Evolutionary conservation across 2,888 invertebrate genomes (phyloP).

Genomic region (Scaptomyza caliginosa): DNA sequence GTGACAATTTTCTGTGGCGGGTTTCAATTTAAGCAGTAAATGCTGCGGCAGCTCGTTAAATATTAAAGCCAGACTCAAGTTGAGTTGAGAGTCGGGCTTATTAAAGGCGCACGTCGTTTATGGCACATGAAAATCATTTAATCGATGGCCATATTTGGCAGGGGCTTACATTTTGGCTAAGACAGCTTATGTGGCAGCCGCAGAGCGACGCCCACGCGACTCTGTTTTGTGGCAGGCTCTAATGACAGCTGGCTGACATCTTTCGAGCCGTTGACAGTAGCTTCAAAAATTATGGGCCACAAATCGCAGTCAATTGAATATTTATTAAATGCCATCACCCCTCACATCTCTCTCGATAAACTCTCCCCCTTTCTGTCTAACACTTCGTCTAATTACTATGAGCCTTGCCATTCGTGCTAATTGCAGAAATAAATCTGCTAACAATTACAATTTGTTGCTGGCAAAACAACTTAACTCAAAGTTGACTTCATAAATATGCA

Average conservation of each 20-base stretch:
- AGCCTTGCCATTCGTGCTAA: conserved; percentile 48
- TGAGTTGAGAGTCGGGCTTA: conserved; percentile 68
- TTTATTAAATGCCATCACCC: conserved; percentile 57
- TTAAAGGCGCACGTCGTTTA: conserved; percentile 79
- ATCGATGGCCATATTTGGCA: conserved; percentile 77
- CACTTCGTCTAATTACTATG: conserved; percentile 60
- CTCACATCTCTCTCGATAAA: not conserved
- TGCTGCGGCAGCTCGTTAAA: conserved; percentile 64
- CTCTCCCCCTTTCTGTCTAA: not conserved
- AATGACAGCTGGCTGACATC: conserved; percentile 61
- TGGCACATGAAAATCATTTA: conserved; percentile 79
- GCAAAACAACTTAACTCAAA: conserved; percentile 5
- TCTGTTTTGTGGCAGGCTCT: conserved; percentile 44
- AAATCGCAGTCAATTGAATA: conserved; percentile 61
- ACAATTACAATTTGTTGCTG: conserved; percentile 73
- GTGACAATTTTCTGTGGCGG: conserved; percentile 63
- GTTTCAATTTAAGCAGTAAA: conserved; percentile 58
- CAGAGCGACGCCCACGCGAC: conserved; percentile 49
- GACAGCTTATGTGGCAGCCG: conserved; percentile 47
- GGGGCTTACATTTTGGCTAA: conserved; percentile 56
- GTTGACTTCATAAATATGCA: conserved; percentile 71
- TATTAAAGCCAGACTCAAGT: conserved; percentile 39
- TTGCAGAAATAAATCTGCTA: conserved; percentile 72
- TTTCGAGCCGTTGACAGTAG: conserved; percentile 55
- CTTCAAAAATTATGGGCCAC: conserved; percentile 70